phyloP scores from a whole-genome alignment of 2,113 vertebrate genomes.

The Climacteris rufus region DNA sequence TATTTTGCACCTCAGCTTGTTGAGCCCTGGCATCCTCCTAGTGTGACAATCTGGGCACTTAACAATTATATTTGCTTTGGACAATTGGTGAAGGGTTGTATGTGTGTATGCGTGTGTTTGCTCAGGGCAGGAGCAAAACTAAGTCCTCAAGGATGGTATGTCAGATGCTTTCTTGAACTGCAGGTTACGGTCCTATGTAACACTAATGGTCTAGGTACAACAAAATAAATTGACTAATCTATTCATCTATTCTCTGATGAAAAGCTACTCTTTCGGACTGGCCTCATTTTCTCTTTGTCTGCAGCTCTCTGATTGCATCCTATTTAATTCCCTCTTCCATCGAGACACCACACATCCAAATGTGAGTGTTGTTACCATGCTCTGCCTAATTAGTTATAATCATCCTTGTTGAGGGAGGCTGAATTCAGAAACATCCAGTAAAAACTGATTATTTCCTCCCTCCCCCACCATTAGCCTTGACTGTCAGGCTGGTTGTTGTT shows the following conservation, averaged over 20 bases:
- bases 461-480: not conserved
- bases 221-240: not conserved
- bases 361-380: not conserved
- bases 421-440: not conserved
- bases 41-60: not conserved
- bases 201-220: not conserved
- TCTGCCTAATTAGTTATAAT: constrained; percentile 1
- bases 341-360: not conserved
- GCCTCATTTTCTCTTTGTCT: constrained; percentile 8
- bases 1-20: not conserved
- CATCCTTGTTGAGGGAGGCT: not conserved
- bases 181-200: not conserved
- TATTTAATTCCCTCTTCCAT: constrained; percentile 9
- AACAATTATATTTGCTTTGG: not conserved
- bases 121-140: not conserved
- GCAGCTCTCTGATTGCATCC: not conserved
- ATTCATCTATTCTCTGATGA: not conserved
- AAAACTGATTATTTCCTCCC: not conserved
- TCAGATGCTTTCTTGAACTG: not conserved
- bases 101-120: not conserved
- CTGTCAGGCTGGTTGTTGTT: not conserved
- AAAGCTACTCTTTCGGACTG: not conserved
- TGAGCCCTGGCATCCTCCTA: not conserved
- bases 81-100: not conserved
- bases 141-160: not conserved